These are phyloP conservation scores for Bradypodion pumilum DNA, from an alignment of 2,797 vertebrate species.

Conservation along the genomic window DNA sequence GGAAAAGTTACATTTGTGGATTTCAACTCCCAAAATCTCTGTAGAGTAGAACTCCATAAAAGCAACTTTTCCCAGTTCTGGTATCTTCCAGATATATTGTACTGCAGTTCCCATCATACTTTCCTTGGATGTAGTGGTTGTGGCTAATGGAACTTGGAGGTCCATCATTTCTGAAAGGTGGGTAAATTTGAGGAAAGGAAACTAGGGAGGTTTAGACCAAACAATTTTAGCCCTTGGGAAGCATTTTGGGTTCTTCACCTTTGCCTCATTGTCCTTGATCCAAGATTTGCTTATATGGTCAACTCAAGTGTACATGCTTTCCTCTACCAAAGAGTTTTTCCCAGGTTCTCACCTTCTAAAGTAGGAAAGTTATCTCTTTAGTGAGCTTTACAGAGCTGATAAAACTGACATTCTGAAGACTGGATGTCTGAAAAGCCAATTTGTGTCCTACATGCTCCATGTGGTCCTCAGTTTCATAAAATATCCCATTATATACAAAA, in stretches of 20 bases:
- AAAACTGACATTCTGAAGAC: slow-evolving; percentile 55
- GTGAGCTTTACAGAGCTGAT: slow-evolving; percentile 40
- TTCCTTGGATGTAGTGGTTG: background rate
- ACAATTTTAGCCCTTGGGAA: no score
- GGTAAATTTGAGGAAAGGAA: background rate
- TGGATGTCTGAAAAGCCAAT: slow-evolving; percentile 11
- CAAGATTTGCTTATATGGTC: background rate
- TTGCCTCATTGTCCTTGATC: background rate
- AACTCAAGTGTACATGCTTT: no score
- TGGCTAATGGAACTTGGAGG: background rate
- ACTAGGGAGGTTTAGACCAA: background rate
- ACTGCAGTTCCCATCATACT: background rate
- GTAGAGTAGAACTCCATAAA: no score
- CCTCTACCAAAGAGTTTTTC: background rate
- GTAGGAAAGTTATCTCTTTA: background rate
- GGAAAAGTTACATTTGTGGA: no score
- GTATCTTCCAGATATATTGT: background rate
- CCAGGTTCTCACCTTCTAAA: background rate
- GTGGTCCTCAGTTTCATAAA: background rate
- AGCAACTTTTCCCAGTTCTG: background rate
- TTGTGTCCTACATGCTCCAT: background rate
- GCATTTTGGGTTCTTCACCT: background rate
- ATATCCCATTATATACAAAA: no score
- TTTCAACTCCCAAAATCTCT: no score
- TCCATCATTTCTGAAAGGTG: background rate